Conservation (phyloP, 2,888 invertebrate species). For the Drosophila prolongata region DNA sequence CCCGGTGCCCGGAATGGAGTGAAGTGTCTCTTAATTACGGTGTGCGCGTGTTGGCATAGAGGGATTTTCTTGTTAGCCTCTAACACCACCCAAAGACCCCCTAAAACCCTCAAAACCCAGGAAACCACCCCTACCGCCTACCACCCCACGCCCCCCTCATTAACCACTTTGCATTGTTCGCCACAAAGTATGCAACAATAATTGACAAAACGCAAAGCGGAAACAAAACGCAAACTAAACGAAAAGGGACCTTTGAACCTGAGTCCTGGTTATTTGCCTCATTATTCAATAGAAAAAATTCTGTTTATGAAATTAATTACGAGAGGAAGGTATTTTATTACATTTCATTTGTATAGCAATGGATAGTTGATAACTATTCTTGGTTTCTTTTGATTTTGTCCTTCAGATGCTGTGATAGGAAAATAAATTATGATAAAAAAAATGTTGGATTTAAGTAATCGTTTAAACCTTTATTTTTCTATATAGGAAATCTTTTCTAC, state of each 20-base stretch:
- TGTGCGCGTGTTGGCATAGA: conserved; percentile 73
- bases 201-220: conserved; percentile 62
- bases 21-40: conserved; percentile 78
- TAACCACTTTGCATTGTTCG: conserved; percentile 45
- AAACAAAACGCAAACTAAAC: conserved; percentile 36
- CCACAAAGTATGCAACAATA: conserved; percentile 65
- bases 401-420: too few species aligned
- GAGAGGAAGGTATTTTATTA: neutral
- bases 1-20: conserved; percentile 45
- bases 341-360: neutral
- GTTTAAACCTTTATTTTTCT: too few species aligned
- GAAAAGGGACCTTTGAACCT: conserved; percentile 19
- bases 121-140: neutral
- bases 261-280: conserved; percentile 21
- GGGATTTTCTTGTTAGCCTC: conserved; percentile 72
- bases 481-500: too few species aligned
- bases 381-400: neutral
- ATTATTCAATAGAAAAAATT: conserved; percentile 19
- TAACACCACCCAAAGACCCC: conserved; percentile 25
- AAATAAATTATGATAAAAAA: too few species aligned
- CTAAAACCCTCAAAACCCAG: neutral
- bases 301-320: conserved; percentile 33
- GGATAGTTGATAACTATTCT: neutral
- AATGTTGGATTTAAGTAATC: too few species aligned
- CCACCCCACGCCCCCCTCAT: conserved; percentile 18